Conservation (phyloP, 92 coral and sea anemone species). For the Umimayanthus kanabou region DNA sequence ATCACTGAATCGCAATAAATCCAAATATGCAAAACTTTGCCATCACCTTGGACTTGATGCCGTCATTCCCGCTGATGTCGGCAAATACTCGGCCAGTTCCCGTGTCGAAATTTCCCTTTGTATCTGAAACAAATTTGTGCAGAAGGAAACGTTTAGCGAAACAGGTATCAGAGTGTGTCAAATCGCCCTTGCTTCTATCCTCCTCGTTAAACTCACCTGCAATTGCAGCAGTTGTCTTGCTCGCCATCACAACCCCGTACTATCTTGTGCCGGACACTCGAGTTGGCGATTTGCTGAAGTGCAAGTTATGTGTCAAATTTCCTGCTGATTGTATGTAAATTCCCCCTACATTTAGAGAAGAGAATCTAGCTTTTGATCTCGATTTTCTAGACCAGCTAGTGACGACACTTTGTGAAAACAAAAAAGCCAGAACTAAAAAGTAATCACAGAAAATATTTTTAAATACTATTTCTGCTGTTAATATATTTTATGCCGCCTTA, state of each 20-base stretch:
- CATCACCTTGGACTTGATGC: constrained; percentile 60
- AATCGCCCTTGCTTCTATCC: neutral
- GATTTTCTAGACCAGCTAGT: neutral
- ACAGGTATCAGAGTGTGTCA: neutral
- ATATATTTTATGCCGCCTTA: neutral
- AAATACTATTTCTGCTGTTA: neutral
- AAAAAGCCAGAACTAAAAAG: neutral
- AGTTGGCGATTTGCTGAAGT: constrained; percentile 37
- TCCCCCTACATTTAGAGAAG: constrained; percentile 13
- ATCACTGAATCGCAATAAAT: constrained; percentile 32
- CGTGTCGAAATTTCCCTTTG: constrained; percentile 52
- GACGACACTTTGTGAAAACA: neutral
- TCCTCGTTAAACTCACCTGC: constrained; percentile 38
- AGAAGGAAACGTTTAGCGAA: neutral
- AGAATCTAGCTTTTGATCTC: constrained; percentile 24
- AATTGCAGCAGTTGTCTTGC: constrained; percentile 29
- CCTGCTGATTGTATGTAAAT: constrained; percentile 32
- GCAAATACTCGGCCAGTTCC: constrained; percentile 73
- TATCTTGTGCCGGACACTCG: constrained; percentile 47
- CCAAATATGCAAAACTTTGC: constrained; percentile 55
- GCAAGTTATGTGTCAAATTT: constrained; percentile 43
- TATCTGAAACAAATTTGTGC: constrained; percentile 50
- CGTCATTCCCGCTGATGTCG: constrained; percentile 64
- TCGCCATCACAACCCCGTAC: constrained; percentile 58
- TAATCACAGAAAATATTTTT: neutral